Base-by-base conservation (phyloP, 2,797 vertebrate species). In the Knipowitschia caucasica region DNA sequence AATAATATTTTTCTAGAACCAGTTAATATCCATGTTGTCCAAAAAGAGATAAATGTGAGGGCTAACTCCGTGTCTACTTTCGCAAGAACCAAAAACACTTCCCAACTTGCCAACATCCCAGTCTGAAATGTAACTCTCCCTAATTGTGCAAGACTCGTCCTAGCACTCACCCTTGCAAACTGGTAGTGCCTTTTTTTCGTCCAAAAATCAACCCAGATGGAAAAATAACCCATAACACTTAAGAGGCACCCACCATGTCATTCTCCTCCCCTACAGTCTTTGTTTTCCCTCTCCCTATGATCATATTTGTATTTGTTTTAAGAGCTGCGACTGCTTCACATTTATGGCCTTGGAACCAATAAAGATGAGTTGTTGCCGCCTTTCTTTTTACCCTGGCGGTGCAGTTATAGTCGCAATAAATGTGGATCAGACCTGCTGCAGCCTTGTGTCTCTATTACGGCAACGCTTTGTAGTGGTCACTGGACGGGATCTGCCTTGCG, bases 221-320 rank as follows among this genome's bases (percentile, higher is more conserved):
- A 73, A 83, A 86, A 76, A 81, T 76, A 72, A 67, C 73, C 25
- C 65, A 43, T 43, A 72, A 71, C 80, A 80, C 83, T 84, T 83
- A 80, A 70, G 68, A 84, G 75, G 77, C 81, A 86, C 58, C 71
- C 59, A 67, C 63, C 74, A 64, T 82, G 80, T 76, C 52, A 50
- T 71, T 74, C 63, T 59, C 55, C 50, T 30, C 71, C 67, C 67
- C 60, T 46, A 58, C 67, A 50, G 63, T 49, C 64, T 80, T 84
- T 83, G 77, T 81, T 86, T 84, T 85, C 59, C 69, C 53, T 83
- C 80, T 80, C 80, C 72, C 71, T 80, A 77, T 81, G 79, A 89
- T 89, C 73, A 73, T 88, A 88, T 87, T 88, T 84, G 80, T 86
- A 81, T 88, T 89, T 89, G 81, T 78, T 86, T 49, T 87, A 83